These are phyloP conservation scores for Danio choprae DNA, from an alignment of 2,797 vertebrate genomes.

Conservation along the genomic window DNA sequence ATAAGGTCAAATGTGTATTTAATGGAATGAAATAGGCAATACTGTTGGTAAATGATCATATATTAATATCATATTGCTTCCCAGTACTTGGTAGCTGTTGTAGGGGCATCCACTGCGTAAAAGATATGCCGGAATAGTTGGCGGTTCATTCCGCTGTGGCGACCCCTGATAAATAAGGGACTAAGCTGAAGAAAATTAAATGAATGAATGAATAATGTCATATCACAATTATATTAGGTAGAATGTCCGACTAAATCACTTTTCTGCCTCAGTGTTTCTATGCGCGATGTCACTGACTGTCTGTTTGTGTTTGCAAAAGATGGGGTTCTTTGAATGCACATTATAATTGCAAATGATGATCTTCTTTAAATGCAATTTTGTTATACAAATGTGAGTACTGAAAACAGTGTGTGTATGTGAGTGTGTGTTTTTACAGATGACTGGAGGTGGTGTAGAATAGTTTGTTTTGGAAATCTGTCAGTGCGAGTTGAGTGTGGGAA, in stretches of 20 bases:
- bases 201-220: background rate
- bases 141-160: too few relatives aligned
- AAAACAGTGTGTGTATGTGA: background rate
- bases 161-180: too few relatives aligned
- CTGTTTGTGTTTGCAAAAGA: constrained; percentile 18
- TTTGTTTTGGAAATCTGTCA: constrained; percentile 26
- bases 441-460: background rate
- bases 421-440: background rate
- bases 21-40: background rate
- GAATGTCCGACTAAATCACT: background rate
- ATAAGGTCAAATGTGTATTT: background rate
- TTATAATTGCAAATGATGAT: background rate
- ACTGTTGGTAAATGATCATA: background rate
- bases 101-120: too few relatives aligned
- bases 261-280: background rate
- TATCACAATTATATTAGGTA: background rate
- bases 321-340: constrained; percentile 1
- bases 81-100: too few relatives aligned
- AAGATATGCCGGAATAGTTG: too few relatives aligned
- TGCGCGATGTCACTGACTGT: background rate
- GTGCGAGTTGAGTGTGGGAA: constrained; percentile 5
- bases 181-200: too few relatives aligned
- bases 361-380: background rate
- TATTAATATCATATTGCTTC: too few relatives aligned
- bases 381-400: background rate